Conservation (phyloP, 1,140 invertebrate genomes). For the Drosophila kurseongensis region DNA sequence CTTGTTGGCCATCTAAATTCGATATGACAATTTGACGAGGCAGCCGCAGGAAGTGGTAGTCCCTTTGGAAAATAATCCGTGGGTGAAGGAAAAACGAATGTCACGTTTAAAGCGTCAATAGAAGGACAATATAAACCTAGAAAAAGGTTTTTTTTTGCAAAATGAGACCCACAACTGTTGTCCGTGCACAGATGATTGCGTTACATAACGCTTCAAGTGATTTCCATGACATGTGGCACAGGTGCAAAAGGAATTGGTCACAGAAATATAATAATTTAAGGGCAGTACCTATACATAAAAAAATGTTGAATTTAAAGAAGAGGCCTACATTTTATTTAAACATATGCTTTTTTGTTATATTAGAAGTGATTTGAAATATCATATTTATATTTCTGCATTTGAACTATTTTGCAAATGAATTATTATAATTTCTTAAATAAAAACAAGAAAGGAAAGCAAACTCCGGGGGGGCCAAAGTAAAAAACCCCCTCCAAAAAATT, state of each 20-base stretch:
- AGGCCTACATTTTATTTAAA: neutral
- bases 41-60: conserved; percentile 9
- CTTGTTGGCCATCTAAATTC: conserved; percentile 49
- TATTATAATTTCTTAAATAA: too few species aligned
- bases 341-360: too few species aligned
- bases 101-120: conserved; percentile 1
- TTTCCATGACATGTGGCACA: conserved; percentile 11
- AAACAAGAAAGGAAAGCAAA: too few species aligned
- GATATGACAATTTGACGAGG: conserved; percentile 55
- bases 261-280: neutral
- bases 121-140: neutral
- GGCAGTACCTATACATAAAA: too few species aligned
- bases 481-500: too few species aligned
- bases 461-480: too few species aligned
- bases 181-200: conserved; percentile 25
- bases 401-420: too few species aligned
- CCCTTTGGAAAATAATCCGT: neutral
- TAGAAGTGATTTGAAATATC: too few species aligned
- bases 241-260: conserved; percentile 1
- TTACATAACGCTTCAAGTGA: conserved; percentile 21
- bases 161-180: conserved; percentile 21
- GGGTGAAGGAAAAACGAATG: conserved; percentile 9
- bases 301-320: neutral
- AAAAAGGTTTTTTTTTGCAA: conserved; percentile 5
- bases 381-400: too few species aligned